Evolutionary conservation across 1,140 invertebrate genomes (phyloP).

Genomic region (Streblospio benedicti): DNA sequence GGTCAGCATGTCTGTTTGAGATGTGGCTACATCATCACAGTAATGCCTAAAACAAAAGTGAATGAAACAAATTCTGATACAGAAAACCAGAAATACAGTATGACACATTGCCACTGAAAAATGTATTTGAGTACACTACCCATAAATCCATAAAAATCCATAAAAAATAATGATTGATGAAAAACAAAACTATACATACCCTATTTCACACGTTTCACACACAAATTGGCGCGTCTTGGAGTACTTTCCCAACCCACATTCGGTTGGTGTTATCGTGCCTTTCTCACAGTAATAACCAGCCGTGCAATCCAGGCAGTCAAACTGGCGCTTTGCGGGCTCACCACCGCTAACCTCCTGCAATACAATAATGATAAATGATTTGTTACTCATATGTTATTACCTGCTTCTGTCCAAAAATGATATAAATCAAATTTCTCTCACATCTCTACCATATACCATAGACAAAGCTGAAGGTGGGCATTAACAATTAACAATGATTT

Average conservation of each 20-base stretch:
- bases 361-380: too few species aligned
- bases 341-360: conserved; percentile 19
- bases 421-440: too few species aligned
- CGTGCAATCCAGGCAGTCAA: conserved; percentile 34
- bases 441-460: too few species aligned
- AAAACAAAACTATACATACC: conserved; percentile 23
- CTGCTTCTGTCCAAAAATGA: too few species aligned
- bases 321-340: conserved; percentile 35
- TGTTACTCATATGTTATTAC: too few species aligned
- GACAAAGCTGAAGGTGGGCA: too few species aligned
- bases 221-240: conserved; percentile 28
- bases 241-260: conserved; percentile 31
- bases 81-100: too few species aligned
- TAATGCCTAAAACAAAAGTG: conserved; percentile 28
- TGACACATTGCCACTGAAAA: too few species aligned
- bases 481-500: too few species aligned
- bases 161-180: not conserved
- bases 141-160: too few species aligned
- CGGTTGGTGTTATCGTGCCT: conserved; percentile 26
- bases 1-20: conserved; percentile 33
- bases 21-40: conserved; percentile 40
- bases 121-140: not conserved
- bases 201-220: conserved; percentile 33
- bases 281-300: conserved; percentile 34
- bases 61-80: not conserved